phyloP scores from a whole-genome alignment of 2,888 invertebrate species.

The Agrenia bidenticulata region DNA sequence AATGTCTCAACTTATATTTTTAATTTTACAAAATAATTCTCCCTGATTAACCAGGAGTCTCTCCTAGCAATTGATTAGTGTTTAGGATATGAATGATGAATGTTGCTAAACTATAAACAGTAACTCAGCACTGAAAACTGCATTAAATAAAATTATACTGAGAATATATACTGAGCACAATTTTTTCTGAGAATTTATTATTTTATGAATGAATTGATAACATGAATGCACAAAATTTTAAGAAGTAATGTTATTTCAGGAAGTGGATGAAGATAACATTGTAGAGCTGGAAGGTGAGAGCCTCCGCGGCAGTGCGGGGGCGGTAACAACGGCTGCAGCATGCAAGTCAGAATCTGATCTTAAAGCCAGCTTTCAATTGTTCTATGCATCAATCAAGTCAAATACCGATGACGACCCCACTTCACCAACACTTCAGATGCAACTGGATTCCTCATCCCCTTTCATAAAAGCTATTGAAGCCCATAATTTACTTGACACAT shows the following conservation, averaged over 20 bases:
- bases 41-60: too few species aligned
- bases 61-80: too few species aligned
- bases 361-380: constrained; percentile 63
- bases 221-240: too few species aligned
- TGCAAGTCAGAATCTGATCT: constrained; percentile 59
- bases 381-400: constrained; percentile 56
- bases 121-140: too few species aligned
- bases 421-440: not conserved
- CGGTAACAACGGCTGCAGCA: constrained; percentile 24
- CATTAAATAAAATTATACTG: too few species aligned
- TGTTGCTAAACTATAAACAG: too few species aligned
- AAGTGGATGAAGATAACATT: constrained; percentile 68
- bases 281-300: constrained; percentile 57
- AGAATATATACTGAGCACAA: too few species aligned
- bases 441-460: constrained; percentile 3
- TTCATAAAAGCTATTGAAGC: constrained; percentile 1
- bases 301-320: constrained; percentile 57
- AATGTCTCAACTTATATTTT: too few species aligned
- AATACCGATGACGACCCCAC: constrained; percentile 31
- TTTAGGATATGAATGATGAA: too few species aligned
- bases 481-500: not conserved
- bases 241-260: constrained; percentile 63
- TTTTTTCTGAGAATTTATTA: too few species aligned
- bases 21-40: too few species aligned
- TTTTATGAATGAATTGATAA: too few species aligned